Base-by-base conservation (phyloP, 2,113 vertebrate species). In the Nycticebus coucang region DNA sequence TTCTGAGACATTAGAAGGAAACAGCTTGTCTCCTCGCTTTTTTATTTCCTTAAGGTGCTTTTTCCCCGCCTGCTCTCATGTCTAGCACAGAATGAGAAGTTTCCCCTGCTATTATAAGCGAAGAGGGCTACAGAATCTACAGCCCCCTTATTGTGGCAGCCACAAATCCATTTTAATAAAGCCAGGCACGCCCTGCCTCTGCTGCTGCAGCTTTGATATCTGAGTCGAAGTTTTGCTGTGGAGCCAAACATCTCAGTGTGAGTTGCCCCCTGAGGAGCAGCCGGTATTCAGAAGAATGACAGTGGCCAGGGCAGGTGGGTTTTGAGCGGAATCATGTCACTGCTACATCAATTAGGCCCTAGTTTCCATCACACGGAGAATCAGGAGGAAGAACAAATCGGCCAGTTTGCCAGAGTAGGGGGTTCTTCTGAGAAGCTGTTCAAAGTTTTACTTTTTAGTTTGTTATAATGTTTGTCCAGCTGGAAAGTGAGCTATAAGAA, bases 401-500 rank as follows among this genome's bases (percentile, higher is more conserved):
- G 24, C 50, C 22, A 37, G 55, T n/a, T 89, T 93, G 85, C 71
- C 15, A 60, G 33, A 83, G 45, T 50, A 13, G 64, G 75, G 19
- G 7, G 1, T 50, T 93, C 72, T 96, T 91, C 84, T 94, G 78
- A 96, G 79, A 92, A 78, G 35, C 55, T 62, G 60, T 92, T 95
- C 80, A 93, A 84, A 97, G 71, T 30, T 94, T 89, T 28, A 57
- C 15, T 10, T 87, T 96, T 97, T 59, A 30, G 9, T 97, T 97
- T 97, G 83, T 64, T 97, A 87, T 83, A 93, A 98, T 71, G 84
- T 95, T 91, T 97, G 80, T 87, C 86, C 22, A 96, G 79, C 55
- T 92, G 72, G 95, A 96, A 97, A 96, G 57, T 89, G 74, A 97
- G 59, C 75, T 77, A 82, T 41, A 45, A 97, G 64, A 95, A 98